Evolutionary conservation across 1,140 invertebrate species (phyloP).

Genomic region (Homalodisca vitripennis): DNA sequence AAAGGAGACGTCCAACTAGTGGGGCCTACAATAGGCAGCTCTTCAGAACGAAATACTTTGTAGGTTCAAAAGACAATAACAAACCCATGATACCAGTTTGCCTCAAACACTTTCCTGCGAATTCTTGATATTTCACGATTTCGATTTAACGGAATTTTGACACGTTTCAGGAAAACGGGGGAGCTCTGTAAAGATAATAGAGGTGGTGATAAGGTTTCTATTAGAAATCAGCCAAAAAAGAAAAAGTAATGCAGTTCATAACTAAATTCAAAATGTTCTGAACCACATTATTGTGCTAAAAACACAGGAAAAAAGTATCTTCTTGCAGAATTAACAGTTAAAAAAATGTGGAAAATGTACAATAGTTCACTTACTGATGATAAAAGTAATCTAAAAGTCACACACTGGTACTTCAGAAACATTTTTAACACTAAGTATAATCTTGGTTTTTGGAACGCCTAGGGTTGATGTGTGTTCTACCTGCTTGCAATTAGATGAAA

Average conservation of each 20-base stretch:
- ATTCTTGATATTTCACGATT: conserved; percentile 14
- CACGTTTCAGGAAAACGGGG: conserved; percentile 1
- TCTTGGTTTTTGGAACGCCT: not conserved
- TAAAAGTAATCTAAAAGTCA: not conserved
- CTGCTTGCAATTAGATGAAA: not conserved
- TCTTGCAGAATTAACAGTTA: not conserved
- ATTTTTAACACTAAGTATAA: not conserved
- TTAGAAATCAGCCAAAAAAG: conserved; percentile 14
- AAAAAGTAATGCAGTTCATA: not conserved
- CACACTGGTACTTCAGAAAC: not conserved
- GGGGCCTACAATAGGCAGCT: too few species aligned
- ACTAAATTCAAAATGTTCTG: conserved; percentile 13
- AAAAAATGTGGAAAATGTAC: not conserved
- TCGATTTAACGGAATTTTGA: conserved; percentile 20
- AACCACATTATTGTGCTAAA: conserved; percentile 24
- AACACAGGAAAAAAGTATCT: conserved; percentile 15
- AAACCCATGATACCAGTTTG: too few species aligned
- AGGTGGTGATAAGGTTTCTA: not conserved
- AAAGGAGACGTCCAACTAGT: too few species aligned
- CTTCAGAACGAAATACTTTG: too few species aligned
- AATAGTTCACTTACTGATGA: conserved; percentile 5
- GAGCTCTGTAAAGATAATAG: conserved; percentile 15
- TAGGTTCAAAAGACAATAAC: too few species aligned
- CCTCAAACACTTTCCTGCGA: too few species aligned
- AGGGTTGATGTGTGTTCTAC: not conserved